Evolutionary conservation across 2,888 invertebrate genomes (phyloP).

Genomic region (Tetragonula carbonaria): DNA sequence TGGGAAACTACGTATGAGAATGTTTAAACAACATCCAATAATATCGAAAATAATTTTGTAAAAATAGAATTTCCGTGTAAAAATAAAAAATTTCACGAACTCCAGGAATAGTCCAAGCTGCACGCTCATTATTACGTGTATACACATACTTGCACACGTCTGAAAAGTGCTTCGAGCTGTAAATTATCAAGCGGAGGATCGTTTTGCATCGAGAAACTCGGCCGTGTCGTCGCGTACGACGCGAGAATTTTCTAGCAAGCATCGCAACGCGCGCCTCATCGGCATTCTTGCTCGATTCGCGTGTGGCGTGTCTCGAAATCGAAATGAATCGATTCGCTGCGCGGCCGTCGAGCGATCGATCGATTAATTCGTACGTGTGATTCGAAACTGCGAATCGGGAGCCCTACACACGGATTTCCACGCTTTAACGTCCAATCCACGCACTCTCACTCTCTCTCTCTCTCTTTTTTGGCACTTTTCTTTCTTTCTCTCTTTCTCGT

Average conservation of each 20-base stretch:
- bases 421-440: background rate
- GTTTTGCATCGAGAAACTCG: background rate
- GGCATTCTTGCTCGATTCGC: background rate
- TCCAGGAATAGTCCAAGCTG: background rate
- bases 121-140: background rate
- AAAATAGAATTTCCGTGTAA: too few species aligned
- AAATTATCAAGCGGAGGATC: background rate
- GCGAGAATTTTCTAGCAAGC: background rate
- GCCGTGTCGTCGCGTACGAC: background rate
- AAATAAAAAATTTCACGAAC: too few species aligned
- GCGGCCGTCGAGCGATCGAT: background rate
- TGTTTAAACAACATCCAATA: too few species aligned
- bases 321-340: background rate
- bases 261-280: background rate
- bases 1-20: too few species aligned
- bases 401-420: background rate
- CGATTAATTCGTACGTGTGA: slow-evolving; percentile 4
- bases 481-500: background rate
- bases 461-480: background rate
- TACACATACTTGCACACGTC: background rate
- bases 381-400: background rate
- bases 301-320: slow-evolving; percentile 10
- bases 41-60: too few species aligned
- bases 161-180: background rate
- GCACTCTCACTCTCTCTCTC: background rate